Base-by-base conservation (phyloP, 2,113 vertebrate genomes). In the Cyanoliseus patagonus region DNA sequence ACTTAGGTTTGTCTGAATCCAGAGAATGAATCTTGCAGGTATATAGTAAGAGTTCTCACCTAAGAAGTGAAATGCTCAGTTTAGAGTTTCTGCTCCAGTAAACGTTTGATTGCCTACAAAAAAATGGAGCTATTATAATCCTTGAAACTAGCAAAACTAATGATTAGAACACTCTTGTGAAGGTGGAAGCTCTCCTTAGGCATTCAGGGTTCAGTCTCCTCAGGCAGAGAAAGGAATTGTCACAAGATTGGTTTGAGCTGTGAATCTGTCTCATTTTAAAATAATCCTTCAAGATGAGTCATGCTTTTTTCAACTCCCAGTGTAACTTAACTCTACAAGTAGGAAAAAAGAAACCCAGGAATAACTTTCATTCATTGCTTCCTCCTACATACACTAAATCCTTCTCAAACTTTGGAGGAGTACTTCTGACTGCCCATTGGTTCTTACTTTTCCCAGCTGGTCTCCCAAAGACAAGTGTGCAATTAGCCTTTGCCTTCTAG, bases 251-350 rank as follows among this genome's bases (percentile, higher is more conserved):
- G 72, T 88, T 88, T 81, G 92, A 91, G 86, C 63, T 93, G 55
- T 59, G 86, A 74, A 53, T 93, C 62, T 81, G 22, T 83, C 94
- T 95, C 39, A 63, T 95, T 95, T 88, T 63, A 84, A 95, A 95
- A 92, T 72, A 94, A 72, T 84, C 66, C 83, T 77, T 90, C 80
- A 68, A 13, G 51, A 86, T 89, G 86, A 94, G n/a, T 91, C 73
- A 86, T 46, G 27, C 12, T 53, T 92, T 83, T 42, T 94, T 67
- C 80, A 84, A 47, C 73, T 91, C 69, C 51, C 76, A 68, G 51
- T 33, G 55, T 84, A 94, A 75, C 39, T 77, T 61, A 80, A 52
- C 31, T 84, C 73, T n/a, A 10, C 86, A 75, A 88, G 64, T 1
- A 78, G 68, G 69, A 67, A 84, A 85, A 92, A 83, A 77, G 61